Evolutionary conservation across 1,140 invertebrate genomes (phyloP).

Genomic region (Drosophila asahinai): DNA sequence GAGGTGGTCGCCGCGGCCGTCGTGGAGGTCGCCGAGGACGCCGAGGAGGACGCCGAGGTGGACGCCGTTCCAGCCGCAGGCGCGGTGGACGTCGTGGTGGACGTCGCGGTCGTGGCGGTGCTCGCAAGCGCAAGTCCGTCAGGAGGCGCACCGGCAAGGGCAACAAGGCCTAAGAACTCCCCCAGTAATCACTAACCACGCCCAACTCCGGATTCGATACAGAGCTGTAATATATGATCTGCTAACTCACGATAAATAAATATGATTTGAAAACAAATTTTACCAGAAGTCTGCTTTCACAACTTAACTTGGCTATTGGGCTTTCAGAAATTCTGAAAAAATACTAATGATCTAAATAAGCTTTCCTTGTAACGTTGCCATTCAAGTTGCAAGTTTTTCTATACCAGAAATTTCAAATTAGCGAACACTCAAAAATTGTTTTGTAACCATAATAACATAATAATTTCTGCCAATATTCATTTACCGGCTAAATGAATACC

Average conservation of each 20-base stretch:
- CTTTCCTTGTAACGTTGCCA: too few species aligned
- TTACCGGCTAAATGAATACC: too few species aligned
- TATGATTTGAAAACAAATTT: background rate
- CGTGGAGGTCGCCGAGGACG: constrained; percentile 33
- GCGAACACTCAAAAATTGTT: too few species aligned
- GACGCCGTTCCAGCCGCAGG: constrained; percentile 10
- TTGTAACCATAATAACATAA: too few species aligned
- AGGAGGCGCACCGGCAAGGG: constrained; percentile 50
- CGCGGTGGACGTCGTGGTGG: constrained; percentile 52
- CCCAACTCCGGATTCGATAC: background rate
- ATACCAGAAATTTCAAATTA: too few species aligned
- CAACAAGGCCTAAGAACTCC: constrained; percentile 38
- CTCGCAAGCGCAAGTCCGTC: constrained; percentile 39
- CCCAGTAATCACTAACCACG: background rate
- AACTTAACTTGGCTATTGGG: too few species aligned
- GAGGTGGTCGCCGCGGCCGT: constrained; percentile 30
- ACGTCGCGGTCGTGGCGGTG: constrained; percentile 47
- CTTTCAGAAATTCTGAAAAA: too few species aligned
- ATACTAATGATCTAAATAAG: too few species aligned
- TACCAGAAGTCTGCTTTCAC: background rate
- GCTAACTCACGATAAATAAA: constrained; percentile 19
- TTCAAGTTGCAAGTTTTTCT: too few species aligned
- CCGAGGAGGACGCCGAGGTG: constrained; percentile 18
- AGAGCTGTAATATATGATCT: constrained; percentile 22
- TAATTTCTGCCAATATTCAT: too few species aligned